Percentiles rank a stretch among this genome's conserved stretches.
phyloP scores from a whole-genome alignment of 2,797 vertebrate species.

The Buceros bicornis region DNA sequence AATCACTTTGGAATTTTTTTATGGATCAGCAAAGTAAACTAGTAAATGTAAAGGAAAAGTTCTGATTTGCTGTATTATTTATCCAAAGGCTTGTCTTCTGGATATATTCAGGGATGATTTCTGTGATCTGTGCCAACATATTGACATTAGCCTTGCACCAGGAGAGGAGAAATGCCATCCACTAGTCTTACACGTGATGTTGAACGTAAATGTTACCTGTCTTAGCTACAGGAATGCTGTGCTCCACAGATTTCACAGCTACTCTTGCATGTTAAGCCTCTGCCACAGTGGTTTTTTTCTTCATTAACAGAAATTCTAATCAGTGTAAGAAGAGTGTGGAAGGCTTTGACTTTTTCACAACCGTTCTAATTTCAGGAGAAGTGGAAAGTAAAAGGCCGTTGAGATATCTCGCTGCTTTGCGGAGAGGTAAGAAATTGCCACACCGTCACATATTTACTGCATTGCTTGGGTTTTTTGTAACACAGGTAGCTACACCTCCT shows the following conservation, averaged over 20 bases:
- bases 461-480: neutral
- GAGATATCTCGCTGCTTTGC: neutral
- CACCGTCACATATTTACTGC: neutral
- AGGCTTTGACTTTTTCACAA: neutral
- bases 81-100: neutral
- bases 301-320: neutral
- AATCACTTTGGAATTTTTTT: conserved; percentile 78
- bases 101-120: neutral
- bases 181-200: neutral
- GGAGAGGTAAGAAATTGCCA: neutral
- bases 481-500: neutral
- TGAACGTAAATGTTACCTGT: neutral
- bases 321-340: neutral
- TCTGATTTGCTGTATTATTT: conserved; percentile 23
- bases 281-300: neutral
- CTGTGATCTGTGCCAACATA: neutral
- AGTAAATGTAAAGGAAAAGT: conserved; percentile 9
- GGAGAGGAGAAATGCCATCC: conserved; percentile 17
- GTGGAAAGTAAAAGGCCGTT: neutral
- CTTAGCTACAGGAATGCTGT: neutral
- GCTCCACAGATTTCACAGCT: neutral
- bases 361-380: neutral
- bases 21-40: conserved; percentile 77
- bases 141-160: neutral
- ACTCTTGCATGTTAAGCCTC: neutral